phyloP scores from a whole-genome alignment of 2,797 vertebrate species.

The Acanthurus tractus region DNA sequence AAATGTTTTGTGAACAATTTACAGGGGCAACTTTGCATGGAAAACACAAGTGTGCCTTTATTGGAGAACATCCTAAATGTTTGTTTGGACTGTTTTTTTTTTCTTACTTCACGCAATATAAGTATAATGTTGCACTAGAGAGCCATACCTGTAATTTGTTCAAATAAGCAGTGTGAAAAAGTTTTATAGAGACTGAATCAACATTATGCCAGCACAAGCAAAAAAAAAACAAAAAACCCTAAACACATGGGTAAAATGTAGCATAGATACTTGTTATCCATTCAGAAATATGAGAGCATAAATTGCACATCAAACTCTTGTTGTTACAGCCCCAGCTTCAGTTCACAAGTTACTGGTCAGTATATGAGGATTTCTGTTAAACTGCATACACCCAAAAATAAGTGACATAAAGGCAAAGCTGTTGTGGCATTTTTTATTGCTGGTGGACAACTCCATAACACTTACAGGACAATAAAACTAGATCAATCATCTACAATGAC shows the following conservation, averaged over 20 bases:
- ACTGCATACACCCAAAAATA: constrained; percentile 1
- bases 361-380: constrained; percentile 13
- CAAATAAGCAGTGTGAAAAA: constrained; percentile 6
- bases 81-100: constrained; percentile 12
- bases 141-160: constrained; percentile 22
- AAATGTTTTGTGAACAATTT: constrained; percentile 12
- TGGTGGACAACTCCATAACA: constrained; percentile 32
- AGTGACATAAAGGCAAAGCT: constrained; percentile 20
- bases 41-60: constrained; percentile 18
- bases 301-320: constrained; percentile 28
- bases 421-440: constrained; percentile 20
- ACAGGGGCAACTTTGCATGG: constrained; percentile 11
- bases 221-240: neutral
- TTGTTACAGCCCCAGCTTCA: constrained; percentile 4
- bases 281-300: constrained; percentile 28
- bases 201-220: constrained; percentile 26
- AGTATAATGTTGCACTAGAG: constrained; percentile 23
- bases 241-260: neutral
- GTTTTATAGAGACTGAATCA: constrained; percentile 31
- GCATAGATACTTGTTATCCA: constrained; percentile 17
- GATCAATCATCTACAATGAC: constrained; percentile 24
- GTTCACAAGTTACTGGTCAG: constrained; percentile 23
- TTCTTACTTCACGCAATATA: constrained; percentile 19
- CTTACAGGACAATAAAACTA: constrained; percentile 32
- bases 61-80: constrained; percentile 5